Evolutionary conservation across 2,797 vertebrate genomes (phyloP).

Genomic region (Dicrostonyx torquatus): DNA sequence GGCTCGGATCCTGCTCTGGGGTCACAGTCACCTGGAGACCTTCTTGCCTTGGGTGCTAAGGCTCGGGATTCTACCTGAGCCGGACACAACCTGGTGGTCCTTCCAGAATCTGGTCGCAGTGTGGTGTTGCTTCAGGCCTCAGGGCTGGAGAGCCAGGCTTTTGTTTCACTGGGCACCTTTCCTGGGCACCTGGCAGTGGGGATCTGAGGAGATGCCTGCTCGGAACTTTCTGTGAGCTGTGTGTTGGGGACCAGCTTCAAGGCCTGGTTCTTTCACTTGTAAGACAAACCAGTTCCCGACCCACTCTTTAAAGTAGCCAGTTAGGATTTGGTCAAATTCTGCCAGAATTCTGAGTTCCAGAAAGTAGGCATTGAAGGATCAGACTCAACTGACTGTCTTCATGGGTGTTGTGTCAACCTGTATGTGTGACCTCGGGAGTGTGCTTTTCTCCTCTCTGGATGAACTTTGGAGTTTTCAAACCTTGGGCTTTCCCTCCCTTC

Average conservation of each 20-base stretch:
- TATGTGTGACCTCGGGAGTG: background rate
- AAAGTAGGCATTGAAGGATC: background rate
- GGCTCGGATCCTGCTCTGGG: background rate
- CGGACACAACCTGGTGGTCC: background rate
- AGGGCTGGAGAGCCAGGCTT: background rate
- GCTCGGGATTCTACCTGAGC: fast-evolving
- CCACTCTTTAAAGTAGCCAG: background rate
- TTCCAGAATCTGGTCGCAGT: background rate
- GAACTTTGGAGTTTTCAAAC: background rate
- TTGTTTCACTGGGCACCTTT: background rate
- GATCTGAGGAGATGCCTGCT: background rate
- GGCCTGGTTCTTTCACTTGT: background rate
- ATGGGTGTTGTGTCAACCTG: background rate
- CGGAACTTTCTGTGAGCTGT: background rate
- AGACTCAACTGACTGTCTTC: background rate
- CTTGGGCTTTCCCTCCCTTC: background rate
- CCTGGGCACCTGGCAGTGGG: background rate
- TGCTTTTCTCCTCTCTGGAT: background rate
- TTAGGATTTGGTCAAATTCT: background rate
- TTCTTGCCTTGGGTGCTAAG: background rate
- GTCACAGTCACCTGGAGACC: background rate
- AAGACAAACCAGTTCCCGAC: background rate
- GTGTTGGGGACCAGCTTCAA: background rate
- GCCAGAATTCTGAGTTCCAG: background rate
- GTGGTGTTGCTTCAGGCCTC: background rate